These are phyloP conservation scores for Numenius arquata DNA, from an alignment of 2,113 vertebrate species.

Conservation along the genomic window DNA sequence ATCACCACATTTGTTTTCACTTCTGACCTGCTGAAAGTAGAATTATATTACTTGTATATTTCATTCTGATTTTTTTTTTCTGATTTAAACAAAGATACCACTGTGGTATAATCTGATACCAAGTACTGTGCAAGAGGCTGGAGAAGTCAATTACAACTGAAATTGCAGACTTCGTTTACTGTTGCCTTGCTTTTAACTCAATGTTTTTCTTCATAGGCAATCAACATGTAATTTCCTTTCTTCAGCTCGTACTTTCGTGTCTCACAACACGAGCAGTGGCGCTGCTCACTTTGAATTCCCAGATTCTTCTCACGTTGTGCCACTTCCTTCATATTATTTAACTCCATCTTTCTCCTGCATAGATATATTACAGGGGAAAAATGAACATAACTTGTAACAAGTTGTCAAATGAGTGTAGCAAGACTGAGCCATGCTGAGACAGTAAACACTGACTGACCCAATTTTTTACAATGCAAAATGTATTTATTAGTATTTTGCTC, in stretches of 20 bases:
- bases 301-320: neutral
- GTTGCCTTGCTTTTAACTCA: slow-evolving; percentile 18
- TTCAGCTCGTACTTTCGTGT: neutral
- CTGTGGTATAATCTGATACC: slow-evolving; percentile 26
- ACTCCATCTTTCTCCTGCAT: neutral
- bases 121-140: neutral
- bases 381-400: neutral
- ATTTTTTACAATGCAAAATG: neutral
- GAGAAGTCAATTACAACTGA: slow-evolving; percentile 18
- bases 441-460: neutral
- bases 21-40: slow-evolving; percentile 45
- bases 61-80: slow-evolving; percentile 55
- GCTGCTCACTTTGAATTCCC: neutral
- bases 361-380: neutral
- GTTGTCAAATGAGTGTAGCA: neutral
- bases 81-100: slow-evolving; percentile 42
- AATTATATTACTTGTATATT: slow-evolving; percentile 52
- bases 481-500: slow-evolving; percentile 37
- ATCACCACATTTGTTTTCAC: slow-evolving; percentile 48
- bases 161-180: neutral
- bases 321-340: neutral
- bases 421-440: neutral
- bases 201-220: neutral
- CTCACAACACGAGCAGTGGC: neutral
- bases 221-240: neutral